Conservation (phyloP, 30 jellyfish, hydroid and myxozoan species). For the Sanderia malayensis region DNA sequence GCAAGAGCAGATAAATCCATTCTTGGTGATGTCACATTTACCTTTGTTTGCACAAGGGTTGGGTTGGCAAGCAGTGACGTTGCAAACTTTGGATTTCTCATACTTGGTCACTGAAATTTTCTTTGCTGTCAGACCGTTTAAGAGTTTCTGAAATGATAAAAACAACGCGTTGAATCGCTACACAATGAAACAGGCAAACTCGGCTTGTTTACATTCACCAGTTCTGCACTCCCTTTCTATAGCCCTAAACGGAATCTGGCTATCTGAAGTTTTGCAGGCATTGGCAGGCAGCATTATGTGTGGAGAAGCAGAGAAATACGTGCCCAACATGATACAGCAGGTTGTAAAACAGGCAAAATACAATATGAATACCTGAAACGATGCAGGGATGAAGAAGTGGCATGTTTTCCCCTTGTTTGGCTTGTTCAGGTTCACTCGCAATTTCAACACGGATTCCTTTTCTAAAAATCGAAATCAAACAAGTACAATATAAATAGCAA, state of each 20-base stretch:
- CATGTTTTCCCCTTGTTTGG: slow-evolving; percentile 51
- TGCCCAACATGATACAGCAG: no score
- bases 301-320: no score
- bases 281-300: no score
- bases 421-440: slow-evolving; percentile 28
- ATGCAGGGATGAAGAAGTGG: slow-evolving; percentile 47
- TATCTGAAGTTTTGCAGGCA: not conserved
- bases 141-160: slow-evolving; percentile 6
- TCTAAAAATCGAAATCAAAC: slow-evolving; percentile 12
- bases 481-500: not conserved
- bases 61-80: slow-evolving; percentile 74
- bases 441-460: slow-evolving; percentile 23
- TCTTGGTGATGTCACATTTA: slow-evolving; percentile 60
- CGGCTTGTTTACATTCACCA: no score
- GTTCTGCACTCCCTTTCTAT: no score
- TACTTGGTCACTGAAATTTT: slow-evolving; percentile 44
- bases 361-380: slow-evolving; percentile 50
- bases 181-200: no score
- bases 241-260: no score
- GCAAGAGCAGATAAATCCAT: slow-evolving; percentile 77
- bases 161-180: no score
- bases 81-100: slow-evolving; percentile 51
- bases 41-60: slow-evolving; percentile 86
- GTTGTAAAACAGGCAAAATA: not conserved
- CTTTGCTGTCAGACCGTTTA: slow-evolving; percentile 20